Evolutionary conservation across 1,140 invertebrate species (phyloP), one percentile per base, ranked within the genome.

Genomic region (Helicoverpa armigera): DNA sequence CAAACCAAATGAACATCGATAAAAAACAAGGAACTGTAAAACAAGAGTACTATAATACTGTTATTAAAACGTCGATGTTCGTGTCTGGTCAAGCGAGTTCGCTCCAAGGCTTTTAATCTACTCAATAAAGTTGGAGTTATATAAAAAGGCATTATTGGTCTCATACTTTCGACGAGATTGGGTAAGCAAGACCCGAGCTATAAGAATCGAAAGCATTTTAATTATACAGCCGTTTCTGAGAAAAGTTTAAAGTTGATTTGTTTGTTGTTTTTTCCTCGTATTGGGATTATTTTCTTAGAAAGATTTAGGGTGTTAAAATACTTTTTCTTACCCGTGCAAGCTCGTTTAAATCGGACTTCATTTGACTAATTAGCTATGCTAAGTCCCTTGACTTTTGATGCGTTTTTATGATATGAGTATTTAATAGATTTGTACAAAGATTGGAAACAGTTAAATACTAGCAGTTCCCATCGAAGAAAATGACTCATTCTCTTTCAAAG

Each of bases 71-170:
- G 43, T 11, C 77, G 75, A 79, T 82, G 43, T 75, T 82, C 73
- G 12, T 79, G 70, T 79, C 75, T 76, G 43, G 43, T 43, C 70
- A 67, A 79, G 60, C 61, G 29, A 10, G 12, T 18, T 29, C 35
- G 60, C 60, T 53, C 48, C 5, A 67, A 79, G 80, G 78, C 85
- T 72, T 82, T 86, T 86, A 86, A 86, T 86, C 81, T 81, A 53
- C 54, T 65, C 76, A 83, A 83, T 86, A 86, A 83, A 86, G 72
- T 79, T 86, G 58, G 79, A 80, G 63, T 79, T 61, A n/a, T 77
- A 67, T 83, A 82, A 84, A 84, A 84, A 82, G 76, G 76, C 56
- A 81, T 81, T 79, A 83, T 79, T 72, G 48, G 29, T 67, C 29
- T 81, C 70, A 79, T 83, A 81, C 72, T 81, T 72, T 61, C 74